Conservation (phyloP, 1,140 invertebrate species). For the Apis laboriosa region DNA sequence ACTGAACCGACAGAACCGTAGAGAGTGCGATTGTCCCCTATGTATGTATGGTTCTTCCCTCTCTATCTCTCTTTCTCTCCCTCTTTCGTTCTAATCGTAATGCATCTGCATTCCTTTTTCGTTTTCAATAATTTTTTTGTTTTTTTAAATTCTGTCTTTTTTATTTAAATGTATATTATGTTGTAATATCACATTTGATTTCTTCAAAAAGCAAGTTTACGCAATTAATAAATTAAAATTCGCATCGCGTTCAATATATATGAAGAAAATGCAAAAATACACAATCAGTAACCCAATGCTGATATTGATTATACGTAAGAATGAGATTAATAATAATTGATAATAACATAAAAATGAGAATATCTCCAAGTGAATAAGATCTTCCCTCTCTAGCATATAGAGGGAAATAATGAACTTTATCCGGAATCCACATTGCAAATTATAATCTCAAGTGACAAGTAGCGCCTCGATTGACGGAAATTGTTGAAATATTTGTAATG, state of each 20-base stretch:
- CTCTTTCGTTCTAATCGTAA: not conserved
- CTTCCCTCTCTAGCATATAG: constrained; percentile 24
- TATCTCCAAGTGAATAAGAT: constrained; percentile 15
- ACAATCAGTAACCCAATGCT: not conserved
- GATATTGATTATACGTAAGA: too few relatives aligned
- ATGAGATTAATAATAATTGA: not conserved
- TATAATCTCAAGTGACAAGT: constrained; percentile 3
- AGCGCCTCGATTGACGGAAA: constrained; percentile 23
- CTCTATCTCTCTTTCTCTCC: constrained; percentile 25
- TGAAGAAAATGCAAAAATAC: constrained; percentile 20
- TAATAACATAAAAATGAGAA: constrained; percentile 24
- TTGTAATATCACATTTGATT: not conserved
- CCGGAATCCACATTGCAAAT: not conserved
- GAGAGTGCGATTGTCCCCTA: constrained; percentile 55
- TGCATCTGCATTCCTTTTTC: not conserved
- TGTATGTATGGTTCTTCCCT: constrained; percentile 13
- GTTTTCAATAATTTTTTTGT: not conserved
- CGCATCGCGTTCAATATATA: constrained; percentile 32
- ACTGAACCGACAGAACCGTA: constrained; percentile 67
- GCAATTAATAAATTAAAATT: constrained; percentile 12
- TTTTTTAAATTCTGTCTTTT: not conserved
- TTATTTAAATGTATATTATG: constrained; percentile 13
- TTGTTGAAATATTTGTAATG: not conserved
- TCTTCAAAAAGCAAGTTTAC: constrained; percentile 1
- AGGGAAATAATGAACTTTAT: constrained; percentile 39